Conservation (phyloP, 2,113 vertebrate species). For the Gymnobelideus leadbeateri region DNA sequence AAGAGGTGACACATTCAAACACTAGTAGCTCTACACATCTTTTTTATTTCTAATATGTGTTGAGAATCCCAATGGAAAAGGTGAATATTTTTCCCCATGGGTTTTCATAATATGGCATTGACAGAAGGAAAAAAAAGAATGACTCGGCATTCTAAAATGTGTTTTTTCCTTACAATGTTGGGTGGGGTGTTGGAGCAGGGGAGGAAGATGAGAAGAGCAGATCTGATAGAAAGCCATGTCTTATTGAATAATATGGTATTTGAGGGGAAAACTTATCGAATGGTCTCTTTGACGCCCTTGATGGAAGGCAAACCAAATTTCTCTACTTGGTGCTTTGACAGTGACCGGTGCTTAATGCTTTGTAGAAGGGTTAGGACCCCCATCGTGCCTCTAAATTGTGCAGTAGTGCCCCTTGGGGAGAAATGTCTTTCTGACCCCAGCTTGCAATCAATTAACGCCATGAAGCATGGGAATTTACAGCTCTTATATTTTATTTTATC, state of each 20-base stretch:
- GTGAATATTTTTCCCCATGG: background rate
- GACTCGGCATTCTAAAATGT: background rate
- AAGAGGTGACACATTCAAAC: background rate
- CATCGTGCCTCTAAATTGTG: slow-evolving; percentile 57
- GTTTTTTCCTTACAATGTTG: slow-evolving; percentile 23
- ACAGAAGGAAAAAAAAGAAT: background rate
- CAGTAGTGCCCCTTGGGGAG: slow-evolving; percentile 69
- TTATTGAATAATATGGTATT: slow-evolving; percentile 40
- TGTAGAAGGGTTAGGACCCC: slow-evolving; percentile 51
- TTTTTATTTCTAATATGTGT: background rate
- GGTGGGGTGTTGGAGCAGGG: background rate
- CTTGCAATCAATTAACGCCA: slow-evolving; percentile 79
- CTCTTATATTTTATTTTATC: slow-evolving; percentile 65
- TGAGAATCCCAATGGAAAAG: slow-evolving; percentile 41
- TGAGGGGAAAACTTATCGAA: background rate
- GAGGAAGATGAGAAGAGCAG: background rate
- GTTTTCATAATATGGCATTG: background rate
- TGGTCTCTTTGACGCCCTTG: background rate
- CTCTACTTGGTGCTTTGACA: slow-evolving; percentile 65
- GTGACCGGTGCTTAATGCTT: slow-evolving; percentile 70
- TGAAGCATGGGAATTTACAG: slow-evolving; percentile 73
- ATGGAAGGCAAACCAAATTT: slow-evolving; percentile 54
- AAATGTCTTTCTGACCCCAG: slow-evolving; percentile 79
- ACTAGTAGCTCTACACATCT: background rate
- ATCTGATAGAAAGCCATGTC: background rate